These are phyloP conservation scores for Melieria omissa DNA, from an alignment of 2,888 invertebrate genomes.

Conservation along the genomic window DNA sequence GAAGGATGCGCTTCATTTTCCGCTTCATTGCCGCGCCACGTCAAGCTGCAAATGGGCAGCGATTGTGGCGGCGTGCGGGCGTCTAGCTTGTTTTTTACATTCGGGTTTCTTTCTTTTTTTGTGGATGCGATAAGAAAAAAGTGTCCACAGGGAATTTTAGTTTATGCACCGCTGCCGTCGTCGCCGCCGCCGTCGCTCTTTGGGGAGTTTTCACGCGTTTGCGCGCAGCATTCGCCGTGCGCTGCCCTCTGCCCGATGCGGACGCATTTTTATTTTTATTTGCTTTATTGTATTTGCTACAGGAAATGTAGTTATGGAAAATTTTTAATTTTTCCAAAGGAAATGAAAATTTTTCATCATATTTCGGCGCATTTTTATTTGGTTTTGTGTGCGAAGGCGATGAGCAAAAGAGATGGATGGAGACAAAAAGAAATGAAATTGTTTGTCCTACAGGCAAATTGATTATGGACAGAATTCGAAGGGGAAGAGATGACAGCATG, in stretches of 20 bases:
- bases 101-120: slow-evolving; percentile 8
- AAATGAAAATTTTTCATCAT: slow-evolving; percentile 62
- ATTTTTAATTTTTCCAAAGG: slow-evolving; percentile 43
- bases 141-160: slow-evolving; percentile 55
- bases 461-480: slow-evolving; percentile 56
- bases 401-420: slow-evolving; percentile 12
- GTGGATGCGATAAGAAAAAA: slow-evolving; percentile 31
- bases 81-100: background rate
- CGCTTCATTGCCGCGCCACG: slow-evolving; percentile 42
- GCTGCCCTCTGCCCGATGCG: slow-evolving; percentile 22
- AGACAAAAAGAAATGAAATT: slow-evolving; percentile 40
- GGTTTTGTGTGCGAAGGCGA: slow-evolving; percentile 3
- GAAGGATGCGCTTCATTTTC: slow-evolving; percentile 55
- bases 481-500: too few species aligned
- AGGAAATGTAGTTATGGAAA: slow-evolving; percentile 38
- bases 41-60: background rate
- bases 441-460: slow-evolving; percentile 60
- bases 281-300: slow-evolving; percentile 13
- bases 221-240: background rate
- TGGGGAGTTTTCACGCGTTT: slow-evolving; percentile 24
- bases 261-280: slow-evolving; percentile 38
- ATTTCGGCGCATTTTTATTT: slow-evolving; percentile 50
- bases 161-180: slow-evolving; percentile 1
- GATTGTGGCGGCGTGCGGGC: too few species aligned
- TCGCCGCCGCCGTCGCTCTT: background rate